Conservation (phyloP, 2,113 vertebrate genomes). For the Pedionomus torquatus region DNA sequence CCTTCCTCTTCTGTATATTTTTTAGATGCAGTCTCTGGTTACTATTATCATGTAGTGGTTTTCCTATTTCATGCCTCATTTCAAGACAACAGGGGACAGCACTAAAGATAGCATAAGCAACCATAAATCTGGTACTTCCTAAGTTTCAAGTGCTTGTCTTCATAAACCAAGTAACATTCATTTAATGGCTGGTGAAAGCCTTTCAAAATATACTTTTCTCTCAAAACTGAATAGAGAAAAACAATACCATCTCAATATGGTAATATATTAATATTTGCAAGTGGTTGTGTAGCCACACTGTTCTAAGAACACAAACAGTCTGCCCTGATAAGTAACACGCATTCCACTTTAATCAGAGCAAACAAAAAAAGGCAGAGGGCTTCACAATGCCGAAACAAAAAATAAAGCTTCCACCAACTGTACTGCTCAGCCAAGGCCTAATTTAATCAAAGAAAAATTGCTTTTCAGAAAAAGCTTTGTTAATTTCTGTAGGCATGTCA, state of each 20-base stretch:
- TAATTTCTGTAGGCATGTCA: conserved; percentile 4
- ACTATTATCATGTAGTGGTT: not conserved
- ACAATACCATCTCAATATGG: not conserved
- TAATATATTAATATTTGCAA: not conserved
- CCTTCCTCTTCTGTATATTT: not conserved
- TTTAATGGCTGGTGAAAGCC: not conserved
- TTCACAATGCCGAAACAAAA: not conserved
- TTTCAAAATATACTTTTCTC: not conserved
- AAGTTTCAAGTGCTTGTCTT: not conserved
- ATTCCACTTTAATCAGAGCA: conserved; percentile 1
- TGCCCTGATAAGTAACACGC: not conserved
- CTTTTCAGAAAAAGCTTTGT: conserved; percentile 19
- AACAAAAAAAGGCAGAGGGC: not conserved
- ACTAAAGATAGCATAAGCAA: not conserved
- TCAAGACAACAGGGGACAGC: not conserved
- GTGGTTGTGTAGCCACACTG: not conserved
- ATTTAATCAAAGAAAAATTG: conserved; percentile 42
- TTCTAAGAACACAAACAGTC: not conserved
- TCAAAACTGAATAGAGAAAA: not conserved
- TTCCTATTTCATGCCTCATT: not conserved
- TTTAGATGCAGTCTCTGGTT: not conserved
- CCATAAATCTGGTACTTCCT: not conserved
- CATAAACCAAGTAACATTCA: not conserved
- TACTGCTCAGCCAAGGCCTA: not conserved
- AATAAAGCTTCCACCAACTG: not conserved